phyloP scores from a whole-genome alignment of 2,888 invertebrate genomes.

The Sinopyrophorus schimmeli region DNA sequence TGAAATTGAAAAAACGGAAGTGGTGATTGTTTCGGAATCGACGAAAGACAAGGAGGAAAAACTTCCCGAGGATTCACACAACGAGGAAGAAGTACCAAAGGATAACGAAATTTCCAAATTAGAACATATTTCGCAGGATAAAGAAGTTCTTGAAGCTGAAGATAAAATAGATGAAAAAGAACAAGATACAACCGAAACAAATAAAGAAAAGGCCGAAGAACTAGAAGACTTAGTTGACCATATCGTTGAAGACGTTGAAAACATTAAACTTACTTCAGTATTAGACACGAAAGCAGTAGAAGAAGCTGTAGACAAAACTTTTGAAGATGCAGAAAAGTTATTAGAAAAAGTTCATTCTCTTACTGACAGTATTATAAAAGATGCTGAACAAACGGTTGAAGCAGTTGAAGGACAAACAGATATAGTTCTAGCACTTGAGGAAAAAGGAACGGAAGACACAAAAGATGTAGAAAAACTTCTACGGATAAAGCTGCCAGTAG shows the following conservation, averaged over 20 bases:
- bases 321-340: not conserved
- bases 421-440: not conserved
- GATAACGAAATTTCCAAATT: conserved; percentile 4
- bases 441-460: conserved; percentile 1
- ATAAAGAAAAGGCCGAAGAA: conserved; percentile 6
- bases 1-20: conserved; percentile 1
- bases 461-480: conserved; percentile 1
- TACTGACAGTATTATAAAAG: too few relatives aligned
- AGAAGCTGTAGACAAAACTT: too few relatives aligned
- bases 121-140: too few relatives aligned
- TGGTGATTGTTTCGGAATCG: too few relatives aligned
- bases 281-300: not conserved
- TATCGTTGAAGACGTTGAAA: not conserved
- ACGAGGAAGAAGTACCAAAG: not conserved
- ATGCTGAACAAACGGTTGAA: not conserved
- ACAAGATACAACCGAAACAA: conserved; percentile 10
- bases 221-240: not conserved
- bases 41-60: not conserved
- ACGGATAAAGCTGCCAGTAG: too few relatives aligned
- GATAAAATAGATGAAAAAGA: not conserved
- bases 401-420: not conserved
- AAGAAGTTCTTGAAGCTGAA: not conserved
- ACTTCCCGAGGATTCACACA: too few relatives aligned
- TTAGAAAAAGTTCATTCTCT: too few relatives aligned
- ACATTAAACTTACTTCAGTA: not conserved